Evolutionary conservation across 2,888 invertebrate genomes (phyloP).

Genomic region (Cheilosia grossa): DNA sequence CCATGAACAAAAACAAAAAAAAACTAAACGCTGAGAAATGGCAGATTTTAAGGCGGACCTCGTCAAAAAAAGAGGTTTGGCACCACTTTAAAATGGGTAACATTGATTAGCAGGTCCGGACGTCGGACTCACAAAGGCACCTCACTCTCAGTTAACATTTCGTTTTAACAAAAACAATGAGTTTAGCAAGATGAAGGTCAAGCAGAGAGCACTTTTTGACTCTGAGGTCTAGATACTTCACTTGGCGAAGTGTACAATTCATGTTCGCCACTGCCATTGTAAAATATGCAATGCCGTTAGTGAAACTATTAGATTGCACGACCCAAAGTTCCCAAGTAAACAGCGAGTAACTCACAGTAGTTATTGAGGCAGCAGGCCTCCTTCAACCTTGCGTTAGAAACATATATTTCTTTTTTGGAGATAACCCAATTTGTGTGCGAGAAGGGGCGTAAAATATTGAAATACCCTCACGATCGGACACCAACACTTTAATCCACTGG

Average conservation of each 20-base stretch:
- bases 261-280: constrained; percentile 19
- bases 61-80: constrained; percentile 29
- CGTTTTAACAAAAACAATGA: constrained; percentile 22
- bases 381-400: constrained; percentile 58
- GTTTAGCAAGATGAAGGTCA: constrained; percentile 44
- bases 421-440: constrained; percentile 47
- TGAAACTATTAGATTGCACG: constrained; percentile 49
- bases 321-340: constrained; percentile 15
- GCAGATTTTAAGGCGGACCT: constrained; percentile 59
- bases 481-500: background rate
- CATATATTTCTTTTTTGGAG: constrained; percentile 45
- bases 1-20: constrained; percentile 10
- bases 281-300: constrained; percentile 44
- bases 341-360: background rate
- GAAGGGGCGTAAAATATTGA: constrained; percentile 66
- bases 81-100: constrained; percentile 55
- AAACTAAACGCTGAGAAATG: constrained; percentile 8
- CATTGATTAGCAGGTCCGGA: constrained; percentile 40
- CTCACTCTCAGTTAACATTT: constrained; percentile 34
- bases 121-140: background rate
- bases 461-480: constrained; percentile 53
- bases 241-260: constrained; percentile 21
- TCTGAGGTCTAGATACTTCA: background rate
- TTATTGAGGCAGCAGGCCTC: constrained; percentile 41
- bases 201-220: constrained; percentile 34